phyloP scores from a whole-genome alignment of 2,888 invertebrate species.

The Sicus ferrugineus region DNA sequence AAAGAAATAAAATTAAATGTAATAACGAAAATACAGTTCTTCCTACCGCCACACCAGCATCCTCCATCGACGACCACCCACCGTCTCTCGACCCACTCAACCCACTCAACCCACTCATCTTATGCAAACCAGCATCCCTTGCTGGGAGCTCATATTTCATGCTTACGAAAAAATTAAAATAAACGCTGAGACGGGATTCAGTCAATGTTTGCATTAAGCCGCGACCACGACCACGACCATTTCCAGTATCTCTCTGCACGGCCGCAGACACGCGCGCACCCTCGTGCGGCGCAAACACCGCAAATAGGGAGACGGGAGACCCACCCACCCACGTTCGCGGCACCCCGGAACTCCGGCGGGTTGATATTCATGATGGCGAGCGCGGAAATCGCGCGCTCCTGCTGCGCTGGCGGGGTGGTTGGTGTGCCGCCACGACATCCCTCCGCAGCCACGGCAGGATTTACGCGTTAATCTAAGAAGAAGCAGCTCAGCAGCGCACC shows the following conservation, averaged over 20 bases:
- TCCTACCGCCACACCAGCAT: too few species aligned
- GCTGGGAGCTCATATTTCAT: constrained; percentile 53
- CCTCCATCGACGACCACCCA: too few species aligned
- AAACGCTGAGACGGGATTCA: constrained; percentile 59
- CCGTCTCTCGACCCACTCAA: too few species aligned
- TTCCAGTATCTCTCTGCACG: too few species aligned
- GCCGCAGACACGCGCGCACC: constrained; percentile 39
- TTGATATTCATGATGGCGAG: constrained; percentile 29
- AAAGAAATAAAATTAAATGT: too few species aligned
- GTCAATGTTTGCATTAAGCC: constrained; percentile 59
- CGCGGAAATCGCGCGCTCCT: neutral
- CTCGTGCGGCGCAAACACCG: constrained; percentile 29
- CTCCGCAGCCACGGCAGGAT: constrained; percentile 39
- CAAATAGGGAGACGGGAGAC: constrained; percentile 57
- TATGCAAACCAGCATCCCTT: constrained; percentile 42
- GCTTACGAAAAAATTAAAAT: constrained; percentile 59
- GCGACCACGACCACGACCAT: constrained; percentile 44
- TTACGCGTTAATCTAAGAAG: constrained; percentile 46
- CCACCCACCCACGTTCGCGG: too few species aligned
- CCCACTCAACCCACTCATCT: constrained; percentile 5
- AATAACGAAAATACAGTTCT: too few species aligned
- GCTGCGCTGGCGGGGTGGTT: neutral
- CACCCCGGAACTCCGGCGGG: constrained; percentile 9
- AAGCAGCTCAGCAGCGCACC: constrained; percentile 38
- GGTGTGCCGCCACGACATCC: neutral